These are phyloP conservation scores for Coenobita brevimanus DNA, from an alignment of 1,140 invertebrate genomes.

Conservation along the genomic window DNA sequence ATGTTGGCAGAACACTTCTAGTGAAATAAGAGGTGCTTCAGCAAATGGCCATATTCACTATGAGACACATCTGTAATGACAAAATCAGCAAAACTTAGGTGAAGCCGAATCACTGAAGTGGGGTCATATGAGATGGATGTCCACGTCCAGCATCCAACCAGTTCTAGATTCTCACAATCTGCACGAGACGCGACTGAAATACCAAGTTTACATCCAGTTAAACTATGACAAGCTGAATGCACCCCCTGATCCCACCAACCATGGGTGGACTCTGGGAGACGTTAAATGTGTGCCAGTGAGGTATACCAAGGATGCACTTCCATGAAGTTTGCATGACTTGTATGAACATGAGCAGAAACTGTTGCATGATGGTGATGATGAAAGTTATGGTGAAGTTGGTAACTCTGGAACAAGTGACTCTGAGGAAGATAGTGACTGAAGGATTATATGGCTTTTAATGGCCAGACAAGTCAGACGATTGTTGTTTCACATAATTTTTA, in stretches of 20 bases:
- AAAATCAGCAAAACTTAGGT: not conserved
- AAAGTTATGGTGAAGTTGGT: not conserved
- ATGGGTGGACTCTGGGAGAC: not conserved
- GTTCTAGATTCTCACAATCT: constrained; percentile 21
- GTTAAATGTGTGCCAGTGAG: constrained; percentile 27
- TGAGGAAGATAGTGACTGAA: constrained; percentile 3
- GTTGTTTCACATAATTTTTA: too few species aligned
- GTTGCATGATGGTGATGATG: constrained; percentile 11
- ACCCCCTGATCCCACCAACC: constrained; percentile 30
- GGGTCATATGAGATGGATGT: constrained; percentile 22
- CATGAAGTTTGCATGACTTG: constrained; percentile 7
- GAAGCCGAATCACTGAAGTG: not conserved
- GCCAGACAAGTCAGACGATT: too few species aligned
- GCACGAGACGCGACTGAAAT: not conserved
- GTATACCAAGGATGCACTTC: constrained; percentile 15
- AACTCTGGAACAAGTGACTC: constrained; percentile 22
- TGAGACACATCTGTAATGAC: constrained; percentile 5
- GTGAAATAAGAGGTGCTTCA: constrained; percentile 24
- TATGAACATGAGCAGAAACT: constrained; percentile 3
- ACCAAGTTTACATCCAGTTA: constrained; percentile 23
- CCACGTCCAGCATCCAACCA: constrained; percentile 8
- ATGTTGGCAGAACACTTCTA: constrained; percentile 23
- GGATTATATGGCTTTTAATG: constrained; percentile 10
- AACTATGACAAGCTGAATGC: constrained; percentile 20
- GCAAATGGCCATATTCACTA: constrained; percentile 20